Base-by-base conservation (phyloP, 1,140 invertebrate species). In the Brachionus manjavacas region DNA sequence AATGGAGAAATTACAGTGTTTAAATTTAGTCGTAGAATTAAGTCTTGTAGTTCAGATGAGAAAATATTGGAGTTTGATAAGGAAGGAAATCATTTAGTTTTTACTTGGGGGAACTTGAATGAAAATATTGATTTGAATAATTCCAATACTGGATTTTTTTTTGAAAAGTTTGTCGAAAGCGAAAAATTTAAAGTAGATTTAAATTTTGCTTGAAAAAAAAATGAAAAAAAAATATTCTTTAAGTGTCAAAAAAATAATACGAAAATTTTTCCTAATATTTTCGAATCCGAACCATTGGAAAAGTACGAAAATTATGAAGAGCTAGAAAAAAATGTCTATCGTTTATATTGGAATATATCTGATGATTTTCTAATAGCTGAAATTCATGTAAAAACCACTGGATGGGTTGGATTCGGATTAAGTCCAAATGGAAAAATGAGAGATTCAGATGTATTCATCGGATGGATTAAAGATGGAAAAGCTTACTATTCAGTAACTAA, bases 381-480 rank as follows among this genome's bases (percentile, higher is more conserved):
- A 43, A 35, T 85, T 31, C 85, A 86, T 9, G 86, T 84, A 1
- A 79, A 78, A 60, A 86, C 86, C 3, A 23, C 20, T 2, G 86
- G 86, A 2, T 87, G 85, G 70, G 68, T 87, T 12, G 85, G 86
- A 14, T 85, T 87, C 28, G 86, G 86, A 4, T 39, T 87, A 6
- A 85, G 85, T 46, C 49, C 68, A 1, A 55, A 64, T 60, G 86
- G 86, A 1, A 35, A 83, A 23, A 86, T 87, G 85, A 72, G 43
- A 11, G 83, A 84, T 8, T 74, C 86, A 3, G 86, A 87, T 79
- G 72, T 86, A 3, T 85, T 86, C 6, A 85, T 87, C 20, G 86
- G 85, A 49, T 87, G 86, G 86, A 74, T 87, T n/a, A 84, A 64
- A 35, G 83, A 87, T 49, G 83, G 60, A 23, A 64, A 16, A 16